phyloP scores from a whole-genome alignment of 2,888 invertebrate species.

The Chaitophorus viminalis region DNA sequence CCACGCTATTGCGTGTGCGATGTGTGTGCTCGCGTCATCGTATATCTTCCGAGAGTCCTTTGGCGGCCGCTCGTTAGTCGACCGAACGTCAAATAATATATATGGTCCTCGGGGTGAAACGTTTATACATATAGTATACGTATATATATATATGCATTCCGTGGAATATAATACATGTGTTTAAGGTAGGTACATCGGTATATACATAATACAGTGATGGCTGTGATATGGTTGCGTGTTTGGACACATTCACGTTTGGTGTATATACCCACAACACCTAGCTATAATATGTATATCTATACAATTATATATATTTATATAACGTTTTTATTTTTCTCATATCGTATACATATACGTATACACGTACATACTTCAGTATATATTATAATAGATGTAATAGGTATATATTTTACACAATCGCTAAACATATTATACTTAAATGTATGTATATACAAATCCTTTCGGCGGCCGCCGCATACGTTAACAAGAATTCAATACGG shows the following conservation, averaged over 20 bases:
- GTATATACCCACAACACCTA: background rate
- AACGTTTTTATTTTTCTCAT: background rate
- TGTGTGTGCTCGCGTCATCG: no score
- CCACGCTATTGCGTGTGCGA: background rate
- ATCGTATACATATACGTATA: no score
- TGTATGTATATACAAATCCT: background rate
- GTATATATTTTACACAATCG: no score
- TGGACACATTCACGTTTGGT: background rate
- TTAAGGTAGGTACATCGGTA: no score
- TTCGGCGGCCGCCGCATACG: slow-evolving; percentile 23
- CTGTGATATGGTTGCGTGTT: slow-evolving; percentile 23
- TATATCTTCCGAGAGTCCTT: slow-evolving; percentile 2
- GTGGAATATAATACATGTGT: no score
- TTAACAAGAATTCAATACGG: slow-evolving; percentile 54
- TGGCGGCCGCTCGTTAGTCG: slow-evolving; percentile 45
- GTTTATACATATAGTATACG: slow-evolving; percentile 14
- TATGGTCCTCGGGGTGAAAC: slow-evolving; percentile 31
- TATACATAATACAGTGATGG: no score
- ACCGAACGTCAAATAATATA: slow-evolving; percentile 44
- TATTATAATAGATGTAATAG: background rate
- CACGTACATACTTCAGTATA: background rate
- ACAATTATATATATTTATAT: background rate
- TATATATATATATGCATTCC: no score
- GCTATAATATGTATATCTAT: no score
- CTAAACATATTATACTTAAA: no score